Conservation (phyloP, 2,888 invertebrate species). For the Ethmia dodecea region DNA sequence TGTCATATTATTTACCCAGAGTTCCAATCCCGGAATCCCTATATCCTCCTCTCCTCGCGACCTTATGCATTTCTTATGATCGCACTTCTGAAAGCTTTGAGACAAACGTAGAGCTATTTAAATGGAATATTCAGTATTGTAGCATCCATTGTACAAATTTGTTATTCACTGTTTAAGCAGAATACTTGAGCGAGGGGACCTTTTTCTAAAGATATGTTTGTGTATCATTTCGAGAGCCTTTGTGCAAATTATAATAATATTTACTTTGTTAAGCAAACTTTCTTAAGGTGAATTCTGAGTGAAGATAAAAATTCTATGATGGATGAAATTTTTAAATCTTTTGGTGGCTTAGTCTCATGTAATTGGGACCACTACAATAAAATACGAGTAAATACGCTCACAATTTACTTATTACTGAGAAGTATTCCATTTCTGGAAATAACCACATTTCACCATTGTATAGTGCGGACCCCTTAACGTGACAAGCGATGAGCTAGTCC, state of each 20-base stretch:
- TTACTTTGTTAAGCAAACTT: background rate
- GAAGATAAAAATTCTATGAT: no score
- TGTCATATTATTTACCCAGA: conserved; percentile 33
- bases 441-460: no score
- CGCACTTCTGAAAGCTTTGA: conserved; percentile 50
- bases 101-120: conserved; percentile 65
- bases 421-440: no score
- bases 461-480: no score
- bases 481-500: no score
- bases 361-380: no score
- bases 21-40: conserved; percentile 34
- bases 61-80: conserved; percentile 66
- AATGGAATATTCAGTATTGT: conserved; percentile 66
- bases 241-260: conserved; percentile 4
- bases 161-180: conserved; percentile 60
- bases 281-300: no score
- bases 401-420: no score
- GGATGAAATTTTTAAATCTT: no score
- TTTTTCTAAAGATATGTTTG: conserved; percentile 32
- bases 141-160: conserved; percentile 58
- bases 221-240: conserved; percentile 14
- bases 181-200: conserved; percentile 40
- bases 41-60: conserved; percentile 38
- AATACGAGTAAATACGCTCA: no score
- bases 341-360: no score